Evolutionary conservation across 2,888 invertebrate species (phyloP).

Genomic region (Trichacis sp.): DNA sequence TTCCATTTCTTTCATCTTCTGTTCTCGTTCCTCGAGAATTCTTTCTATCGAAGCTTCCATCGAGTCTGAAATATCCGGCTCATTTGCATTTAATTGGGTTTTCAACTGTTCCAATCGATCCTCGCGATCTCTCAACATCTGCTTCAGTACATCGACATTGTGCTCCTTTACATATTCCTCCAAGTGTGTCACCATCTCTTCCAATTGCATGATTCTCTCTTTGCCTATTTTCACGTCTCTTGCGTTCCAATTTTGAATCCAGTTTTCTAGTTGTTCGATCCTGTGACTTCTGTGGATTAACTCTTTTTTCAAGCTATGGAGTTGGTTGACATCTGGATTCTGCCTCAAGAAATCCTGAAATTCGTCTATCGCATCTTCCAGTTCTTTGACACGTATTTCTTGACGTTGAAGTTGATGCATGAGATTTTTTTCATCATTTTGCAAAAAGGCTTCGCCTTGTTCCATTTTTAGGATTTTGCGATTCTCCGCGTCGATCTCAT

Average conservation of each 20-base stretch:
- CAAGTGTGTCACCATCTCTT: constrained; percentile 59
- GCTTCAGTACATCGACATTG: constrained; percentile 57
- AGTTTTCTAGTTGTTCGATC: constrained; percentile 65
- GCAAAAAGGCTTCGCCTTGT: constrained; percentile 70
- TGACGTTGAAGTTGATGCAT: constrained; percentile 71
- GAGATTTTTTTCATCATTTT: constrained; percentile 19
- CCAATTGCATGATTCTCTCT: constrained; percentile 56
- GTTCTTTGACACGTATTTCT: constrained; percentile 76
- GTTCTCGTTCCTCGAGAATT: constrained; percentile 40
- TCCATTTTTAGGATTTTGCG: constrained; percentile 72
- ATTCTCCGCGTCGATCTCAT: constrained; percentile 70
- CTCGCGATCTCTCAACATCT: constrained; percentile 58
- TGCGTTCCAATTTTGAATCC: constrained; percentile 74
- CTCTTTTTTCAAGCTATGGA: constrained; percentile 58
- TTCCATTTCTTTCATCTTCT: constrained; percentile 57
- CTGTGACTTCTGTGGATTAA: constrained; percentile 47
- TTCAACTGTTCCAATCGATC: constrained; percentile 56
- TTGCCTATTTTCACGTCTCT: constrained; percentile 56
- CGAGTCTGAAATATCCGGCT: not conserved
- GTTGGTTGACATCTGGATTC: constrained; percentile 68
- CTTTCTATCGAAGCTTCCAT: not conserved
- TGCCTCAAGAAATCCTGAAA: constrained; percentile 70
- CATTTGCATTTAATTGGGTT: too few relatives aligned
- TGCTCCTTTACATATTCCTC: constrained; percentile 62
- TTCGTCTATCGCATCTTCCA: constrained; percentile 79